Evolutionary conservation across 1,140 invertebrate genomes (phyloP).

Genomic region (Oreohelix idahoensis): DNA sequence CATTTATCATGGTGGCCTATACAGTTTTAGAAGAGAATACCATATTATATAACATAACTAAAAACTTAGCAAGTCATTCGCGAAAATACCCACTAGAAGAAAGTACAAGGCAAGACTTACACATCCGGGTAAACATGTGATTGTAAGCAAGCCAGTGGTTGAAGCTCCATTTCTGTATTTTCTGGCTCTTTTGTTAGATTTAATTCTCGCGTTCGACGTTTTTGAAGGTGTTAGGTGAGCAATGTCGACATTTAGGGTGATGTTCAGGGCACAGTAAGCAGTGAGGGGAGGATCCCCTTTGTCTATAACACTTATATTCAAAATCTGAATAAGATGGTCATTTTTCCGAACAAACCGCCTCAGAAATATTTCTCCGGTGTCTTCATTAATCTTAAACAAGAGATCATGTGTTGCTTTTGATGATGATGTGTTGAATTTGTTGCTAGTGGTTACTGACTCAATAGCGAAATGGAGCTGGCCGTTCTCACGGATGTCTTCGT

Average conservation of each 20-base stretch:
- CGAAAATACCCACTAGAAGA: neutral
- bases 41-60: neutral
- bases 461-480: neutral
- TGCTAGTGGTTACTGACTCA: neutral
- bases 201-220: neutral
- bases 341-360: neutral
- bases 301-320: constrained; percentile 11
- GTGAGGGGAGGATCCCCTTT: neutral
- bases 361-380: neutral
- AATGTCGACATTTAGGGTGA: neutral
- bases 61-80: neutral
- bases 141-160: neutral
- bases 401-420: neutral
- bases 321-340: neutral
- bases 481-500: neutral
- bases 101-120: neutral
- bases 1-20: too few relatives aligned
- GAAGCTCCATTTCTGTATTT: neutral
- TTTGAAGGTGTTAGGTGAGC: neutral
- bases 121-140: neutral
- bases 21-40: too few relatives aligned
- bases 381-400: neutral
- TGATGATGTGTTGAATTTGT: neutral
- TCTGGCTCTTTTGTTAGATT: neutral
- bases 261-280: neutral